Evolutionary conservation across 2,113 vertebrate species (phyloP).

Genomic region (Bambusicola thoracicus): DNA sequence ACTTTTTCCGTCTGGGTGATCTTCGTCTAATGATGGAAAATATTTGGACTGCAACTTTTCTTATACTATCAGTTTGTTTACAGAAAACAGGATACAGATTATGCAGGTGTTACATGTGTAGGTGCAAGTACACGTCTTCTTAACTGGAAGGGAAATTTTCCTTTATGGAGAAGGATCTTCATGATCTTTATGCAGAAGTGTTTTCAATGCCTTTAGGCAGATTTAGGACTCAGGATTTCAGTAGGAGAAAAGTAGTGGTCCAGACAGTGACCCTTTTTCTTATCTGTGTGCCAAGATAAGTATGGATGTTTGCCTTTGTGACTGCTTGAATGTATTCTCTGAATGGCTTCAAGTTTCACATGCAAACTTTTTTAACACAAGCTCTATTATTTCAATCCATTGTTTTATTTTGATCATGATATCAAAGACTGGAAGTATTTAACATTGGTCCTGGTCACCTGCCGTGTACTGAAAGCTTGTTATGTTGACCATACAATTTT

Average conservation of each 20-base stretch:
- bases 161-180: neutral
- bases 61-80: neutral
- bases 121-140: neutral
- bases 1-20: neutral
- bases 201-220: neutral
- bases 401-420: conserved; percentile 51
- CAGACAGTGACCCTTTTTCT: neutral
- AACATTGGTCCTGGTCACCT: conserved; percentile 30
- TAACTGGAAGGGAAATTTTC: neutral
- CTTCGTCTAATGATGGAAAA: neutral
- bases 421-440: conserved; percentile 51
- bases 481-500: neutral
- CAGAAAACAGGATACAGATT: neutral
- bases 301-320: neutral
- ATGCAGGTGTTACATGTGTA: neutral
- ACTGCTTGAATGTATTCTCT: conserved; percentile 24
- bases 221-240: neutral
- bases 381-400: conserved; percentile 42
- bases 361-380: conserved; percentile 6
- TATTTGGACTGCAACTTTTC: neutral
- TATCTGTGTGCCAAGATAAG: conserved; percentile 12
- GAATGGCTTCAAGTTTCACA: conserved; percentile 39
- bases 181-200: neutral
- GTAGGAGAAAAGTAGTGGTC: neutral
- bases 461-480: conserved; percentile 1